A percentile compares a stretch with the other conserved stretches of the same genome.
phyloP scores from a whole-genome alignment of 2,888 invertebrate species.

The Phragmatobia fuliginosa region DNA sequence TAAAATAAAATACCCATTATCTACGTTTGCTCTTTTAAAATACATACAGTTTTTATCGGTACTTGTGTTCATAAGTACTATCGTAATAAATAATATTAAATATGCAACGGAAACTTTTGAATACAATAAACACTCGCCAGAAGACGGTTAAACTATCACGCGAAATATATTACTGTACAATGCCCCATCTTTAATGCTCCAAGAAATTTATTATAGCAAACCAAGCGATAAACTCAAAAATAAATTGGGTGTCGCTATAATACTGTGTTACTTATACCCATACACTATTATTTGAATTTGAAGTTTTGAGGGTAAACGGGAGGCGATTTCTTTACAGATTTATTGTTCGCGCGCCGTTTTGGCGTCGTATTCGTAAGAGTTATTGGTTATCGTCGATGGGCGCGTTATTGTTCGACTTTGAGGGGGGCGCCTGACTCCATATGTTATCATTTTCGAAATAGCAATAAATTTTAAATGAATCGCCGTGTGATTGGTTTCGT shows the following conservation, averaged over 20 bases:
- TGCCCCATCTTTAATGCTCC: conserved; percentile 60
- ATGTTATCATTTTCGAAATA: conserved; percentile 63
- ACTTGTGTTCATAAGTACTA: conserved; percentile 11
- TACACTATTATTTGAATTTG: conserved; percentile 44
- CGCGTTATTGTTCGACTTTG: conserved; percentile 60
- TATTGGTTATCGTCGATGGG: conserved; percentile 67
- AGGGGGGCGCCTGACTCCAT: conserved; percentile 56
- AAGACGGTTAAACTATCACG: conserved; percentile 55
- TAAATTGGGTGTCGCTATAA: conserved; percentile 68
- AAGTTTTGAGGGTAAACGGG: conserved; percentile 49
- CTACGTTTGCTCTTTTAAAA: conserved; percentile 19
- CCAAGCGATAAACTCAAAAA: conserved; percentile 68
- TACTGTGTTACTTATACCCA: conserved; percentile 49
- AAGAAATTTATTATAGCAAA: conserved; percentile 65
- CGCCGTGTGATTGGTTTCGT: conserved; percentile 66
- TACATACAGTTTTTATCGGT: conserved; percentile 1
- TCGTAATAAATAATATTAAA: conserved; percentile 32
- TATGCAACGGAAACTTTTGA: conserved; percentile 51
- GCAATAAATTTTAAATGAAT: conserved; percentile 73
- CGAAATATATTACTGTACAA: conserved; percentile 58
- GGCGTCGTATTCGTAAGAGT: conserved; percentile 63
- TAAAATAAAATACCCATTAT: conserved; percentile 28
- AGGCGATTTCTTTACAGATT: conserved; percentile 61
- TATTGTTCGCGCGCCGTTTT: conserved; percentile 66
- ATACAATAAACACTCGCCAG: conserved; percentile 50